Evolutionary conservation across 2,797 vertebrate genomes (phyloP), one percentile per base, ranked within the genome.

Genomic region (Ibycter americanus): DNA sequence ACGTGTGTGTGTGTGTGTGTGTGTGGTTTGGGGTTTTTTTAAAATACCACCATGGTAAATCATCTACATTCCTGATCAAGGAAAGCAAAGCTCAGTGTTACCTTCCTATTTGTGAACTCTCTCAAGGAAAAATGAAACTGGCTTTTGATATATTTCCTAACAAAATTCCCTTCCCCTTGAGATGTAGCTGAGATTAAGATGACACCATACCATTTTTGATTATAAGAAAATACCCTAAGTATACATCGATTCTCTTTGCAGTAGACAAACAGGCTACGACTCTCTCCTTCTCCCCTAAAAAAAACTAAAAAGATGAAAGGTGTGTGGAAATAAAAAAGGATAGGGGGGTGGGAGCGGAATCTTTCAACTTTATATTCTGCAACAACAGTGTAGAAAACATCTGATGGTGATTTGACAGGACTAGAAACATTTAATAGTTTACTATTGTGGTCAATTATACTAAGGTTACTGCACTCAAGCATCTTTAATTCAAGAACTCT

Each of bases 261-360:
- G 22, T 18, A 62, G 12, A 20, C 11, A 47, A 36, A 46, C 8
- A 52, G 12, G 52, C 32, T 34, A 65, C 5, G 14, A 14, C 11
- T 52, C 9, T 29, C 59, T 34, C 6, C 31, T 12, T 38, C 5
- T 23, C 11, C 14, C 8, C 5, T 1, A 4, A 8, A 36, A 74
- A 12, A 26, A 4, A 12, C 25, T 27, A 2, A 29, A n/a, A 74
- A 85, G n/a, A 38, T 6, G 6, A 40, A 49, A 51, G 4, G 3
- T 18, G 2, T 32, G 26, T 20, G 13, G 15, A 62, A 65, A 52
- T 20, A 32, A 47, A 34, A 51, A 42, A 17, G 1, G 20, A 34
- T 2, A 8, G 11, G 7, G 8, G 7, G 2, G 9, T 1, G 8
- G 3, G 3, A 12, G 7, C 12, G 12, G 15, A 17, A 40, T 29